A percentile compares a stretch with the other conserved stretches of the same genome.
These are phyloP conservation scores for Caenorhabditis drosophilae DNA, from an alignment of 2,888 invertebrate species.

Conservation along the genomic window DNA sequence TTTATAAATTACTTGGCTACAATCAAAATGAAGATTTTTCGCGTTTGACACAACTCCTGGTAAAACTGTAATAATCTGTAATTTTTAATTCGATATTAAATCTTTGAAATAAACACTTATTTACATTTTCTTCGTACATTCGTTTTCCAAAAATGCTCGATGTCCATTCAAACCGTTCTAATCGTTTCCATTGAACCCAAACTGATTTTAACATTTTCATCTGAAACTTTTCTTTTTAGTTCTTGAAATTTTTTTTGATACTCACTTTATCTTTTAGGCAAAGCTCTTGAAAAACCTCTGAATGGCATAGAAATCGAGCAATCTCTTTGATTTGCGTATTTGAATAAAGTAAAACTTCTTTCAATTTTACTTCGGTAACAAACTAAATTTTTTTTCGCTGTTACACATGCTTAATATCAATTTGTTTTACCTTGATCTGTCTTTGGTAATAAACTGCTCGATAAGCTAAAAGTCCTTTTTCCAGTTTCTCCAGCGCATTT, in stretches of 20 bases:
- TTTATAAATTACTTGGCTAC: conserved; percentile 19
- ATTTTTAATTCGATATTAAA: neutral
- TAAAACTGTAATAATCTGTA: conserved; percentile 22
- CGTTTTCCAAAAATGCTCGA: conserved; percentile 33
- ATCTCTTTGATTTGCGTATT: conserved; percentile 33
- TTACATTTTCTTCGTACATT: conserved; percentile 19
- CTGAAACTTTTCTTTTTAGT: conserved; percentile 13
- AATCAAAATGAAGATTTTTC: conserved; percentile 17
- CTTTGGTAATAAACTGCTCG: conserved; percentile 18
- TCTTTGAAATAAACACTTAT: neutral
- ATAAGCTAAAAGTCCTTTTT: conserved; percentile 21
- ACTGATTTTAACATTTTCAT: conserved; percentile 38
- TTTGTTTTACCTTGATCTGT: conserved; percentile 16
- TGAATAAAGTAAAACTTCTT: conserved; percentile 17
- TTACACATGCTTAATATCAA: neutral
- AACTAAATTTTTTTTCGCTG: conserved; percentile 12
- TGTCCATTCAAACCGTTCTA: conserved; percentile 30
- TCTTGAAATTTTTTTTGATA: conserved; percentile 1
- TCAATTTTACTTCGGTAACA: conserved; percentile 20
- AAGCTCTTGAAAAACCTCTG: conserved; percentile 16
- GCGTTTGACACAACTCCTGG: conserved; percentile 19
- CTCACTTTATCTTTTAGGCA: conserved; percentile 15
- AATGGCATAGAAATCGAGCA: conserved; percentile 40
- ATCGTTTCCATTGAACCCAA: conserved; percentile 40
- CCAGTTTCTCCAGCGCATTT: conserved; percentile 20